Conservation (phyloP, 2,113 vertebrate species). For the Periophthalmus modestus region DNA sequence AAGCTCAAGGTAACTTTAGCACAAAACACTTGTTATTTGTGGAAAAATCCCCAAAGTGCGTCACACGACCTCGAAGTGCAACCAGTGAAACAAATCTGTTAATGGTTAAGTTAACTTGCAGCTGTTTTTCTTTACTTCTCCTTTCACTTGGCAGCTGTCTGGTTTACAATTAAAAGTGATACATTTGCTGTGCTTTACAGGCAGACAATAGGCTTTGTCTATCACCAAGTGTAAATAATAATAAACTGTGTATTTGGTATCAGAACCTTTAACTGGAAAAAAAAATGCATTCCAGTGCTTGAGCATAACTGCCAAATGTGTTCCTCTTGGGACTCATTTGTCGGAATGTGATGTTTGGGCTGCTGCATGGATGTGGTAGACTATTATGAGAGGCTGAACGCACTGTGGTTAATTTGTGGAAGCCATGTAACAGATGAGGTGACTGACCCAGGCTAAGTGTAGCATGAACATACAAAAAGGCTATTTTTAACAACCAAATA, state of each 20-base stretch:
- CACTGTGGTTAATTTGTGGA: conserved; percentile 10
- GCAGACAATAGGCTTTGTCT: conserved; percentile 11
- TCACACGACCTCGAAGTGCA: conserved; percentile 4
- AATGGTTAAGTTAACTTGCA: conserved; percentile 40
- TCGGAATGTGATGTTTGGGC: conserved; percentile 35
- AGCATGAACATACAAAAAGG: conserved; percentile 24
- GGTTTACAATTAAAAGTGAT: conserved; percentile 29
- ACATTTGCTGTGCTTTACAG: conserved; percentile 10
- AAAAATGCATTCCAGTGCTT: conserved; percentile 31
- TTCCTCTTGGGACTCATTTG: conserved; percentile 22
- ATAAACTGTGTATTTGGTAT: background rate
- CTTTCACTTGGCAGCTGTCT: conserved; percentile 28
- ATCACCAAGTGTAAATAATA: conserved; percentile 5
- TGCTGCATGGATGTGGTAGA: conserved; percentile 18
- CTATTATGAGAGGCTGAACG: conserved; percentile 33
- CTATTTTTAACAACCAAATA: conserved; percentile 45
- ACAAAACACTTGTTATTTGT: conserved; percentile 23
- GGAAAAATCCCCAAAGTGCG: conserved; percentile 41
- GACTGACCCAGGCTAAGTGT: conserved; percentile 51
- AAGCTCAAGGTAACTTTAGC: conserved; percentile 5
- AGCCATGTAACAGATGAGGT: conserved; percentile 27
- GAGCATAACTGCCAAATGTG: conserved; percentile 37
- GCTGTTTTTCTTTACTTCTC: conserved; percentile 25
- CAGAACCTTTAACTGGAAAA: conserved; percentile 27
- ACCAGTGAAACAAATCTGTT: conserved; percentile 41